Evolutionary conservation across 2,113 vertebrate genomes (phyloP), one percentile per base, ranked within the genome.

Genomic region (Haemorhous mexicanus): DNA sequence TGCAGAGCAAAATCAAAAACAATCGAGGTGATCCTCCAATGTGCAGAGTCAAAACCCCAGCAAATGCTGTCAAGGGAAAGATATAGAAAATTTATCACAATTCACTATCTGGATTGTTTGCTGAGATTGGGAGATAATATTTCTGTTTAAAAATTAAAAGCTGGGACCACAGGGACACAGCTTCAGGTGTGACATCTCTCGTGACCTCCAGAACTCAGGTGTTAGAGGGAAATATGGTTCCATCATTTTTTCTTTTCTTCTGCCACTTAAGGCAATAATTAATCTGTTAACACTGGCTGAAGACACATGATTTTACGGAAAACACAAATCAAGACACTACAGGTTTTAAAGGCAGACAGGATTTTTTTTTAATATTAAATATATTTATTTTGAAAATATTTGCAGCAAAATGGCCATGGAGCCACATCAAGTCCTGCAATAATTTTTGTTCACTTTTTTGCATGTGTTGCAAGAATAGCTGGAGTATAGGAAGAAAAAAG

Each of bases 311-410:
- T 90, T 96, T 97, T 96, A 96, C 87, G 68, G 81, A 82, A 94
- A 93, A 94, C 69, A 96, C 92, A 97, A 95, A 96, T 96, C 94
- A 97, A 84, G 87, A 69, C 49, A 50, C 52, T 93, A 80, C 1
- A 1, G 50, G 33, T 92, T 96, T 97, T 89, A 79, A 91, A 95
- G 81, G 75, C 52, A 49, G 89, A 93, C 46, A 50, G 46, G 74
- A 80, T 63, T 72, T 10, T 21, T 19, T 94, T 87, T 62, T 28
- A 33, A 77, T 46, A 74, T 74, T 75, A 67, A 53, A 80, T 17
- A 68, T 22, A 24, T 90, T 69, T 58, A 23, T 43, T 89, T 89
- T 75, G 30, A 35, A 82, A 93, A 79, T 53, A 46, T 83, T 83
- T 83, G 47, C 46, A 91, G 27, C 8, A 76, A 83, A 95, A 91